phyloP scores from a whole-genome alignment of 2,888 invertebrate genomes.

The Machimus atricapillus region DNA sequence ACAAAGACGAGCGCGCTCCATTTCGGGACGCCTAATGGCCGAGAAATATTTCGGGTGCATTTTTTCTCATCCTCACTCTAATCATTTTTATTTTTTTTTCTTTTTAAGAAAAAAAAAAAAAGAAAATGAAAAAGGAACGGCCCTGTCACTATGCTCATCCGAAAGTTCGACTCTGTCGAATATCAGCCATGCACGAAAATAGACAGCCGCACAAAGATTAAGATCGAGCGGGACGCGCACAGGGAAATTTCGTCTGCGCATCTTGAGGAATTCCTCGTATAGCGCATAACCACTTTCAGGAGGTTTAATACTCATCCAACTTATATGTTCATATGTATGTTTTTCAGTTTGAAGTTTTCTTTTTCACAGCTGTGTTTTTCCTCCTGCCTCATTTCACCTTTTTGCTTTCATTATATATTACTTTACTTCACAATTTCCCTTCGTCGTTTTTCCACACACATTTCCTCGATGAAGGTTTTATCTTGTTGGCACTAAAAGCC shows the following conservation, averaged over 20 bases:
- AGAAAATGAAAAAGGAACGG: not conserved
- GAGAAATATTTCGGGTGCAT: constrained; percentile 19
- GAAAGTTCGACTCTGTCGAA: constrained; percentile 39
- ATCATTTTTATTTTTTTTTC: not conserved
- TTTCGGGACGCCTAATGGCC: constrained; percentile 11
- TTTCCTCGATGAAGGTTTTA: constrained; percentile 30
- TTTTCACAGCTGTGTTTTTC: constrained; percentile 26
- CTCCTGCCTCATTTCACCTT: not conserved
- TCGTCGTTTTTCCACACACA: constrained; percentile 28
- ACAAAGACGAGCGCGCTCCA: not conserved
- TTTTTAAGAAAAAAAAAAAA: not conserved
- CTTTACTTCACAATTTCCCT: not conserved
- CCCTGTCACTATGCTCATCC: constrained; percentile 31
- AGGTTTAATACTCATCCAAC: constrained; percentile 21
- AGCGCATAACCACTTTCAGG: constrained; percentile 18
- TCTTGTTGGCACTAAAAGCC: constrained; percentile 36
- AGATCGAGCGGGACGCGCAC: constrained; percentile 5
- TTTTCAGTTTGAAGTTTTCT: constrained; percentile 2
- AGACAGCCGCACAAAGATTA: constrained; percentile 26
- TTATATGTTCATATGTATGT: not conserved
- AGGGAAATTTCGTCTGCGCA: constrained; percentile 17
- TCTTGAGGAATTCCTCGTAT: not conserved
- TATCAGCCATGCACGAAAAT: constrained; percentile 39
- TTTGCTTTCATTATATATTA: not conserved
- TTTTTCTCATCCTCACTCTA: not conserved